phyloP scores from a whole-genome alignment of 2,113 vertebrate species.

The Numida meleagris region DNA sequence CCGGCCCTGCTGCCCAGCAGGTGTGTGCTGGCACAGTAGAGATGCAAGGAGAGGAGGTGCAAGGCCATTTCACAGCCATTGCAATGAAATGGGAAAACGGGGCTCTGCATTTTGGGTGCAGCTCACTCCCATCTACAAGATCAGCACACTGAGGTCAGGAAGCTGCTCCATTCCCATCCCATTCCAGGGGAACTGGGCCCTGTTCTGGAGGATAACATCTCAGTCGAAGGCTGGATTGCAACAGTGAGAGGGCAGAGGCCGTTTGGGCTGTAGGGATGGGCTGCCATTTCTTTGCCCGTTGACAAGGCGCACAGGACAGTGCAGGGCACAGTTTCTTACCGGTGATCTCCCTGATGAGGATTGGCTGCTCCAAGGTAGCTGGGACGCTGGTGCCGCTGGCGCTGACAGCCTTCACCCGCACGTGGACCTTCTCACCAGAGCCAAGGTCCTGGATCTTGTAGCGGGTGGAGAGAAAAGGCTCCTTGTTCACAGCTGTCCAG shows the following conservation, averaged over 20 bases:
- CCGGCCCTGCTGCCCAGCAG: neutral
- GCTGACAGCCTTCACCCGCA: conserved; percentile 84
- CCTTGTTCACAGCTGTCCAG: conserved; percentile 83
- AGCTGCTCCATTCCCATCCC: neutral
- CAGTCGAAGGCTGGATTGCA: neutral
- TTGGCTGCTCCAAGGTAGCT: conserved; percentile 72
- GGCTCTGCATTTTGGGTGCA: neutral
- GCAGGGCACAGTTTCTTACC: conserved; percentile 66
- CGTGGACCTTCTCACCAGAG: conserved; percentile 80
- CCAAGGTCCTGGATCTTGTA: conserved; percentile 80
- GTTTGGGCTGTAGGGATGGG: neutral
- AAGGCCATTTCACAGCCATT: neutral
- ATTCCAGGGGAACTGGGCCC: neutral
- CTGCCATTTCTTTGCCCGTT: neutral
- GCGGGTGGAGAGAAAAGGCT: conserved; percentile 78
- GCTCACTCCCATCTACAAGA: neutral
- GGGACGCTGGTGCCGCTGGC: conserved; percentile 77
- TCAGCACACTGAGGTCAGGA: neutral
- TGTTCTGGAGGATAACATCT: neutral
- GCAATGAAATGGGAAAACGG: neutral
- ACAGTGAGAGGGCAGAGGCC: neutral
- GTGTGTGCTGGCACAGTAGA: rapidly evolving
- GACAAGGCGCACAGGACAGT: neutral
- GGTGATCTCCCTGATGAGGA: conserved; percentile 81
- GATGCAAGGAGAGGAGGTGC: neutral